phyloP scores from a whole-genome alignment of 2,888 invertebrate genomes.

The Cephus spinipes region DNA sequence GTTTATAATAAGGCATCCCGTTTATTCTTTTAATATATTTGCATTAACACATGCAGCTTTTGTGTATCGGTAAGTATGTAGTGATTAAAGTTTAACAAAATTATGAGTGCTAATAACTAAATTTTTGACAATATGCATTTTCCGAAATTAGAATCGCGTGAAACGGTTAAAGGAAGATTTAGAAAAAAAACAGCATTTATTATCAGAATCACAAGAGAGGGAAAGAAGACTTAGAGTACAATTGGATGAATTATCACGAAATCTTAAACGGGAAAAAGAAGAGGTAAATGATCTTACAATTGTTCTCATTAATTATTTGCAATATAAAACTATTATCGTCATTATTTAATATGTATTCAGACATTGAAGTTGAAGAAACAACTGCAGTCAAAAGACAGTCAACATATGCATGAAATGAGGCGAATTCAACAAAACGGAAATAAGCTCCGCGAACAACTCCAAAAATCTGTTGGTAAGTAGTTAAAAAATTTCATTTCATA shows the following conservation, averaged over 20 bases:
- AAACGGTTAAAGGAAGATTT: conserved; percentile 44
- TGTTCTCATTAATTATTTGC: not conserved
- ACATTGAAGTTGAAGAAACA: conserved; percentile 44
- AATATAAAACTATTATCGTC: not conserved
- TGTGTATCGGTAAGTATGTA: conserved; percentile 4
- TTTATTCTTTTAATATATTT: not conserved
- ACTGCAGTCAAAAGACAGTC: conserved; percentile 43
- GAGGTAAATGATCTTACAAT: conserved; percentile 35
- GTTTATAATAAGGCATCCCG: conserved; percentile 12
- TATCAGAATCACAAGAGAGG: conserved; percentile 38
- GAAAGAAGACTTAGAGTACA: conserved; percentile 44
- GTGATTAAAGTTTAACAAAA: not conserved
- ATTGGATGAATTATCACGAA: conserved; percentile 33
- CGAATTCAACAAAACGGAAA: conserved; percentile 40
- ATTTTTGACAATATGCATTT: not conserved
- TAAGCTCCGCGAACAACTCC: conserved; percentile 44
- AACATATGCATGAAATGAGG: conserved; percentile 48
- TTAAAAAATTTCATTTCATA: not conserved
- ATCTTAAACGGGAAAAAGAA: conserved; percentile 43
- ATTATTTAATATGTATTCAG: conserved; percentile 21
- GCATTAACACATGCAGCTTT: conserved; percentile 11
- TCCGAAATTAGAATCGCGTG: conserved; percentile 39
- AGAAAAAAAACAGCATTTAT: conserved; percentile 35
- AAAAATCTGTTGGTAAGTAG: conserved; percentile 43
- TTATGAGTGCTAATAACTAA: not conserved